Base-by-base conservation (phyloP, 2,113 vertebrate genomes). In the Tylochromis polylepis region DNA sequence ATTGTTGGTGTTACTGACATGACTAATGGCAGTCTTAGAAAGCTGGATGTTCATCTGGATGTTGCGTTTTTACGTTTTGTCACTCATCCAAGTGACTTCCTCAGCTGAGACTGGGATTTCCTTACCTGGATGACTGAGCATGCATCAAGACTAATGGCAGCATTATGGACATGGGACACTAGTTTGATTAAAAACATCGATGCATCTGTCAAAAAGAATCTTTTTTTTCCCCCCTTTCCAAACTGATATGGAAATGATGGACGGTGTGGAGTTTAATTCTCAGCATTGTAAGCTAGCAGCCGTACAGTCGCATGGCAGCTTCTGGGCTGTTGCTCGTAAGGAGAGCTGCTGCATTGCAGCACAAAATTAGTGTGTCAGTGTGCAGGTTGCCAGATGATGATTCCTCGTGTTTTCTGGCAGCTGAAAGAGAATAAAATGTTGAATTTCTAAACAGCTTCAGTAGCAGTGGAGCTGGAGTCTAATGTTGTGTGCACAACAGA, bases 331-430 rank as follows among this genome's bases (percentile, higher is more conserved):
- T 49, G 55, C 5, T 78, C 56, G n/a, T n/a, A 79, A 84, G n/a
- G 20, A 86, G 70, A 79, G 81, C 53, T 90, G 85, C 84, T 92
- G 91, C 91, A 91, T 79, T 92, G 91, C 91, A 92, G 83, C 77
- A 87, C 53, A 79, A 43, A 82, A 89, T 82, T 34, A 85, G 77
- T 34, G 78, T 75, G 53, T 85, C 31, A 12, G 57, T 75, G 75
- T 79, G 85, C 70, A 78, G 58, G 51, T 51, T 90, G 86, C 81
- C 78, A 89, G 83, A 86, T 41, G 83, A 86, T 41, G 43, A 90
- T 81, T 87, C 67, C 72, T 89, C 1, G 18, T 81, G 85, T 86
- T 85, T 87, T 87, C 53, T 83, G 70, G 62, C 84, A 90, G 53
- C 86, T 87, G 79, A 83, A 82, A 87, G 43, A 79, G 24, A 84